Conservation (phyloP, 2,797 vertebrate species). For the Oophaga sylvatica region DNA sequence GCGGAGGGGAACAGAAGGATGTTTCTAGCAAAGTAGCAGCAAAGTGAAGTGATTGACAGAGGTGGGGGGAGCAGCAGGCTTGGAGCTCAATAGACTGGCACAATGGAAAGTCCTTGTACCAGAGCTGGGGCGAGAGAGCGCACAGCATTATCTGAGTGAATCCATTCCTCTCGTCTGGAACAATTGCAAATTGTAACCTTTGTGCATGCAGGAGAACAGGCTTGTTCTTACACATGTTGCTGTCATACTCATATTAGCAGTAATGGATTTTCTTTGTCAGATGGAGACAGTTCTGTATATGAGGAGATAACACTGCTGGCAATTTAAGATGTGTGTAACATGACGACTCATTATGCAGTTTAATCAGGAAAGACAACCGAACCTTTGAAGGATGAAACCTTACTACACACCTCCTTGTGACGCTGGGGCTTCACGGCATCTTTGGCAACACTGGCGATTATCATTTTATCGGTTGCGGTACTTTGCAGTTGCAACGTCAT, state of each 20-base stretch:
- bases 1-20: conserved; percentile 20
- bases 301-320: conserved; percentile 2
- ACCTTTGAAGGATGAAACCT: not conserved
- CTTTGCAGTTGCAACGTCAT: no score
- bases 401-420: not conserved
- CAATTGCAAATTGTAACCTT: conserved; percentile 61
- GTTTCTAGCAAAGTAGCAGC: conserved; percentile 7
- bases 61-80: conserved; percentile 23
- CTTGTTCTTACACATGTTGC: conserved; percentile 55
- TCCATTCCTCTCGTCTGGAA: conserved; percentile 48
- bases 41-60: conserved; percentile 34
- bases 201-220: conserved; percentile 17
- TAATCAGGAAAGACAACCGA: not conserved
- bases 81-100: conserved; percentile 33
- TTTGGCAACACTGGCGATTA: no score
- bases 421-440: no score
- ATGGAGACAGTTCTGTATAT: conserved; percentile 2
- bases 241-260: conserved; percentile 53
- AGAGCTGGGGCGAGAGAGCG: conserved; percentile 35
- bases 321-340: not conserved
- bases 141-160: conserved; percentile 45
- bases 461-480: no score
- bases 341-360: not conserved
- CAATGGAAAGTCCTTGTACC: conserved; percentile 50
- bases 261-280: conserved; percentile 60